phyloP scores from a whole-genome alignment of 2,888 invertebrate genomes.

The Folsomia candida region DNA sequence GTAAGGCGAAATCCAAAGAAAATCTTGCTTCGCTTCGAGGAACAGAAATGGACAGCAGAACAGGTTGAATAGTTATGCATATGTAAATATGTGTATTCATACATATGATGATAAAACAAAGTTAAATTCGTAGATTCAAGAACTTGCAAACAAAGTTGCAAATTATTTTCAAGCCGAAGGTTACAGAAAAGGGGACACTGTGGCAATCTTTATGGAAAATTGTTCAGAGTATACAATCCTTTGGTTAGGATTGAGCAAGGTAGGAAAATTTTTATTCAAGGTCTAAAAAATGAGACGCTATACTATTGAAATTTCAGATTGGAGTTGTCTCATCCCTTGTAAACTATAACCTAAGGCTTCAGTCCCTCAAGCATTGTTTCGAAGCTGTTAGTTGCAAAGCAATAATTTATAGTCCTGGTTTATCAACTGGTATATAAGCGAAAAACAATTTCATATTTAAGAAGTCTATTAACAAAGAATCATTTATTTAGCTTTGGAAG shows the following conservation, averaged over 20 bases:
- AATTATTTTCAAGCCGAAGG: constrained; percentile 68
- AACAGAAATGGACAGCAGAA: constrained; percentile 69
- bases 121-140: constrained; percentile 66
- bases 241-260: constrained; percentile 75
- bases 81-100: too few species aligned
- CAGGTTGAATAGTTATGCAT: neutral
- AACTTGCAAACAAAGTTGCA: constrained; percentile 79
- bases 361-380: constrained; percentile 82
- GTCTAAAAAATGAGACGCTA: neutral
- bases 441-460: neutral
- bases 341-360: constrained; percentile 84
- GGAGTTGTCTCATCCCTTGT: constrained; percentile 83
- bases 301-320: constrained; percentile 57
- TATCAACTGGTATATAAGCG: constrained; percentile 60
- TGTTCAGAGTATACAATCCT: constrained; percentile 84
- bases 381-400: constrained; percentile 80
- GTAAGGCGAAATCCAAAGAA: constrained; percentile 78
- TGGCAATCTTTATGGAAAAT: constrained; percentile 90
- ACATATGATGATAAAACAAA: too few species aligned
- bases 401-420: constrained; percentile 73
- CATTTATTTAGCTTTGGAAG: constrained; percentile 17
- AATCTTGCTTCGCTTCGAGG: constrained; percentile 74
- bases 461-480: neutral
- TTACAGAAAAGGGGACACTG: constrained; percentile 79
- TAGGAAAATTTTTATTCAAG: constrained; percentile 14